phyloP scores from a whole-genome alignment of 2,113 vertebrate genomes.

The Centrocercus urophasianus region DNA sequence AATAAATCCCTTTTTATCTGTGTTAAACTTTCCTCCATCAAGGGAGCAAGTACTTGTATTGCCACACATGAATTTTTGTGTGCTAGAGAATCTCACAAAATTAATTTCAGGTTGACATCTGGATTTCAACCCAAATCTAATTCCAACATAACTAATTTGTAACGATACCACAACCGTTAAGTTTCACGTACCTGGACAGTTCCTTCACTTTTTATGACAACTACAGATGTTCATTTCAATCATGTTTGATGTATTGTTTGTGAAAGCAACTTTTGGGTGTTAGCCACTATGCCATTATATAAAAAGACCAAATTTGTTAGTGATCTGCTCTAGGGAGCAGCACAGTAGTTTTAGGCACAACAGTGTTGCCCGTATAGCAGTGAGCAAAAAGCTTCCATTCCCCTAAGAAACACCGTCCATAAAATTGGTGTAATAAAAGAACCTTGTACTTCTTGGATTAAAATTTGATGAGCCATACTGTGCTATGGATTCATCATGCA shows the following conservation, averaged over 20 bases:
- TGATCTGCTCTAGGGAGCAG: not conserved
- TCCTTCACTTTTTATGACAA: not conserved
- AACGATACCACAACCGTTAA: not conserved
- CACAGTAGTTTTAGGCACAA: not conserved
- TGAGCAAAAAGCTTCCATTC: not conserved
- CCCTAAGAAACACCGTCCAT: not conserved
- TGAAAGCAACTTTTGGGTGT: not conserved
- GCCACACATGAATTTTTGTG: not conserved
- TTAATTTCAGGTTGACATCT: not conserved
- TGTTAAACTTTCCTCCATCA: not conserved
- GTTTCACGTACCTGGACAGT: not conserved
- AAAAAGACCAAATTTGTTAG: not conserved
- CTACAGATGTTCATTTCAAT: not conserved
- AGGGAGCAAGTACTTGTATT: not conserved
- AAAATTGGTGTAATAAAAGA: not conserved
- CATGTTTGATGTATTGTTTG: not conserved
- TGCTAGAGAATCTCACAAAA: not conserved
- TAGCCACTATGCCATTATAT: not conserved
- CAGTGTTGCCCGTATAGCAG: not conserved
- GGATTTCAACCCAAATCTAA: not conserved
- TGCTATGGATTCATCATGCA: not conserved
- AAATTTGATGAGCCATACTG: not conserved
- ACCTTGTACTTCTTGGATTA: not conserved
- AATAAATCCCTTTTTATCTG: not conserved
- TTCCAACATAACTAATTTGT: not conserved